A percentile compares a stretch with the other conserved stretches of the same genome.
These are phyloP conservation scores for Anarrhichthys ocellatus DNA, from an alignment of 2,113 vertebrate genomes.

Conservation along the genomic window DNA sequence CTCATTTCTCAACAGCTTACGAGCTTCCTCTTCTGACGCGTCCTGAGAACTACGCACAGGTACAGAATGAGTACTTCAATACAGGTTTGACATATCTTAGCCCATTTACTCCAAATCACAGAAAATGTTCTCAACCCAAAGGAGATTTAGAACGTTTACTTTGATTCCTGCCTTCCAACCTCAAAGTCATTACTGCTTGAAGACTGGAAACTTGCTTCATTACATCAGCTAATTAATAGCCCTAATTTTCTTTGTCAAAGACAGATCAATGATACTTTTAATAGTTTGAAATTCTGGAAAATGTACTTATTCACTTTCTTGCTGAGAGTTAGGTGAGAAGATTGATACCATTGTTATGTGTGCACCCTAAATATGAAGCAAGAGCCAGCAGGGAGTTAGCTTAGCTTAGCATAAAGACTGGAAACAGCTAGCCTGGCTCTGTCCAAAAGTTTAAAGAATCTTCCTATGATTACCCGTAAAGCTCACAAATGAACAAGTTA, in stretches of 20 bases:
- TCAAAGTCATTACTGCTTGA: not conserved
- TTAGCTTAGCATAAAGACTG: no score
- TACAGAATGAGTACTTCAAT: conserved; percentile 58
- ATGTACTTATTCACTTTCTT: not conserved
- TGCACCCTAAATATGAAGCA: not conserved
- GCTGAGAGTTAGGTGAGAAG: not conserved
- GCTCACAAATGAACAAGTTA: not conserved
- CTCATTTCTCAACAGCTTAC: conserved; percentile 95
- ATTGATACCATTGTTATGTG: not conserved
- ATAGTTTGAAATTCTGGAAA: conserved; percentile 3
- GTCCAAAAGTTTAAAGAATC: not conserved
- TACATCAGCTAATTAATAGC: not conserved
- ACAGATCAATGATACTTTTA: not conserved
- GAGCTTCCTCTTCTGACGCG: conserved; percentile 95
- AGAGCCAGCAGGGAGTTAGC: not conserved
- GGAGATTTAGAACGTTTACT: not conserved
- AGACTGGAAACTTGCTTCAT: not conserved
- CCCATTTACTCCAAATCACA: not conserved
- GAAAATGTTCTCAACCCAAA: not conserved
- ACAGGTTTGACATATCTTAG: not conserved
- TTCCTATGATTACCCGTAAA: not conserved
- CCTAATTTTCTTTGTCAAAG: not conserved
- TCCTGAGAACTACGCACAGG: conserved; percentile 98
- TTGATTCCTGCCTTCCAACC: not conserved
- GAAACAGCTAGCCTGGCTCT: not conserved